phyloP scores from a whole-genome alignment of 2,888 invertebrate species.

The Acleris laterana region DNA sequence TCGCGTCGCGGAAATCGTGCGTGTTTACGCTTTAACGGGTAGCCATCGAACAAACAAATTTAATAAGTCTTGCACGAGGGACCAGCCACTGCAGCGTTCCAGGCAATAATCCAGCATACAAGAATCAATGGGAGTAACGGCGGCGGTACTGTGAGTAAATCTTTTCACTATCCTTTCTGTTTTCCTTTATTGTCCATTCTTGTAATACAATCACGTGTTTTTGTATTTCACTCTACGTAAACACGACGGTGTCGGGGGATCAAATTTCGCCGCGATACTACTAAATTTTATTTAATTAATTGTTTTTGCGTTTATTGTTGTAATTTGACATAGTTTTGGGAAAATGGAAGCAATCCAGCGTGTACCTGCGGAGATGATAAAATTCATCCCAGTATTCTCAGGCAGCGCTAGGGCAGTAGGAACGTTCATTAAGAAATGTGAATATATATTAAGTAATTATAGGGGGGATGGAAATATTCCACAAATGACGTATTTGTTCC shows the following conservation, averaged over 20 bases:
- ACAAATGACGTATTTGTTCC: conserved; percentile 38
- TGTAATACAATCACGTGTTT: conserved; percentile 7
- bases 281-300: background rate
- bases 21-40: too few relatives aligned
- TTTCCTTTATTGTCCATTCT: conserved; percentile 11
- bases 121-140: conserved; percentile 1
- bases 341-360: conserved; percentile 1
- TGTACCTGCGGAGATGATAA: conserved; percentile 3
- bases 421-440: conserved; percentile 33
- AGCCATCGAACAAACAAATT: conserved; percentile 8
- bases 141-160: conserved; percentile 11
- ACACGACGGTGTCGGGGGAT: background rate
- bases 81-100: background rate
- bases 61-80: conserved; percentile 2
- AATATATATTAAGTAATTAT: conserved; percentile 26
- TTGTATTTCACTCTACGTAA: background rate
- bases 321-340: background rate
- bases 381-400: background rate
- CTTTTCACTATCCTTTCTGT: conserved; percentile 18
- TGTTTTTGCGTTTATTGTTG: background rate
- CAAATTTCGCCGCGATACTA: background rate
- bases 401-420: conserved; percentile 9
- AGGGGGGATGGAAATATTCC: background rate
- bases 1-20: too few relatives aligned
- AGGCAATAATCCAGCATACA: background rate